Base-by-base conservation (phyloP, 2,888 invertebrate genomes). In the Panzeria rudis region DNA sequence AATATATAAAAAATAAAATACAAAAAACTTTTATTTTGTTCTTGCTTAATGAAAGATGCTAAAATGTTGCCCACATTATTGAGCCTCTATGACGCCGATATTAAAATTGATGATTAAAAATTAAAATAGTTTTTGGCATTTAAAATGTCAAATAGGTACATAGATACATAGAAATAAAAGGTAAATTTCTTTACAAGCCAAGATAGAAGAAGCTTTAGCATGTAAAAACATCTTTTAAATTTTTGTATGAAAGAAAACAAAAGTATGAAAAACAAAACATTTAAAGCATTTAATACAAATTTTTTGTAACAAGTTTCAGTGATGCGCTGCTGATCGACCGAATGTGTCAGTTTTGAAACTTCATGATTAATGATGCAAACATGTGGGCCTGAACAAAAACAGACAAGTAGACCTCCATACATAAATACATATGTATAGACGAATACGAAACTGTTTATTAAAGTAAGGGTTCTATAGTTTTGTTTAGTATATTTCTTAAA, bases 331-430 rank as follows among this genome's bases (percentile, higher is more conserved):
- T 89, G 91, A 90, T 90, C 91, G 91, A 89, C 89, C 89, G 89
- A 91, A 91, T 90, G 91, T 92, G 88, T 89, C 89, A 88, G 88
- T 87, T 87, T 87, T 87, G 90, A 91, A 90, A 90, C 88, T 89
- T 89, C 89, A 91, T 92, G 91, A 92, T 92, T 92, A 92, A 92
- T 92, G 91, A 92, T 92, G 88, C 86, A 87, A 90, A 89, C 92
- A 91, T 91, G 91, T 91, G 91, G 90, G 90, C 89, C 87, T 88
- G 88, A 88, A 88, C 86, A 84, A 52, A 78, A 82, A 77, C 69
- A 68, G 38, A 25, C 56, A 47, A 56, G 69, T 35, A 59, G 64
- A 79, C 29, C 29, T 29, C 2, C 54, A 32, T 44, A 71, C 44
- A 47, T 38, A 54, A 11, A n/a, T n/a, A n/a, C n/a, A n/a, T n/a